Evolutionary conservation across 2,797 vertebrate species (phyloP), one percentile per base, ranked within the genome.

Genomic region (Eulemur rubriventer): DNA sequence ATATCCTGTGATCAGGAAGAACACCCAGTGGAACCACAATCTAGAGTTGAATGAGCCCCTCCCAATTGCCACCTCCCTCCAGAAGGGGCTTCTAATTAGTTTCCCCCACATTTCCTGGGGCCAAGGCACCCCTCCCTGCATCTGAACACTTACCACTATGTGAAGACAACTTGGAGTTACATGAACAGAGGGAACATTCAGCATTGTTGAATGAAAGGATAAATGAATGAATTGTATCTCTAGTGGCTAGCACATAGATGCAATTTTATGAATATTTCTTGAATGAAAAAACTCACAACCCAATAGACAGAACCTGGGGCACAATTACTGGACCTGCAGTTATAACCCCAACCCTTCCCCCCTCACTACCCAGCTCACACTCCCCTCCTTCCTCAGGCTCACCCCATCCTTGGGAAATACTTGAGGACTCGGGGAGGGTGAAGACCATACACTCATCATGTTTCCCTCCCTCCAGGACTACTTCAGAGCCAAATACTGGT

Each of bases 231-330:
- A 94, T 41, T 95, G 46, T 95, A 46, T 87, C 46, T 65, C 55
- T 22, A 78, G 83, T 26, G 9, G 76, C 26, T 46, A 57, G 48
- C 26, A 81, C 67, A 91, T 35, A 92, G 92, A 79, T 65, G 18
- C 92, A 76, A 89, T 84, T 89, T 35, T 92, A 75, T 61, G 52
- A 85, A 82, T 95, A 85, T 85, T 96, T 88, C 70, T 82, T 90
- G 30, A 94, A 79, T 96, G 72, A 88, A 48, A 78, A 75, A 96
- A 67, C 41, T 79, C 17, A 9, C 24, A 55, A 75, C 13, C n/a
- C 46, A 83, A 28, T 3, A 96, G 33, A 85, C 10, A 69, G 76
- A 79, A 63, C 5, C 9, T 13, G 43, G 61, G 50, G 35, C 67
- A 86, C 55, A 90, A 73, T 80, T 80, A 20, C 12, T 46, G 50